Percentiles rank a stretch among this genome's conserved stretches.
phyloP scores from a whole-genome alignment of 2,888 invertebrate genomes.

The Teleiodes luculella region DNA sequence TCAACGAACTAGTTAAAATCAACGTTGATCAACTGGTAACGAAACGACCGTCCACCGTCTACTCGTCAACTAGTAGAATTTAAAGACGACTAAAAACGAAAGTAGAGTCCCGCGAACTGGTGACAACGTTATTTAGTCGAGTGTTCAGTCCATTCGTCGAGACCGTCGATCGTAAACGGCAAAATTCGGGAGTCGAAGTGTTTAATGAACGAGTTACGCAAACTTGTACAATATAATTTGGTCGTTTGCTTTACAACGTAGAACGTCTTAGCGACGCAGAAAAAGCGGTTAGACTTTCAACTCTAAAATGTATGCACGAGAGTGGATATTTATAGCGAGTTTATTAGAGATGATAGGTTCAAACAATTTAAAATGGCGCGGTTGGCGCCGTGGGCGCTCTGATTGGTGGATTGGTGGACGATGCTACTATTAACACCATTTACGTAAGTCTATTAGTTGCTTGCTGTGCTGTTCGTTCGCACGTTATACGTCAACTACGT shows the following conservation, averaged over 20 bases:
- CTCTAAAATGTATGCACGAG: background rate
- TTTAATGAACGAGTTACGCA: background rate
- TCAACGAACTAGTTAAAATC: slow-evolving; percentile 8
- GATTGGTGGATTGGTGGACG: background rate
- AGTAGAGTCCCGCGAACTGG: no score
- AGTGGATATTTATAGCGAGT: background rate
- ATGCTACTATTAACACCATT: no score
- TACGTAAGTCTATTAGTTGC: no score
- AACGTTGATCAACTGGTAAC: slow-evolving; percentile 2
- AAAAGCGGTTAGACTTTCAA: no score
- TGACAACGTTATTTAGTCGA: background rate
- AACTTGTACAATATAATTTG: background rate
- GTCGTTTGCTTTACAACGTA: background rate
- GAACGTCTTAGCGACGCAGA: no score
- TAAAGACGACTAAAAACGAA: background rate
- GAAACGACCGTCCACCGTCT: background rate
- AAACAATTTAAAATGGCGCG: background rate
- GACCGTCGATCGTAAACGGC: background rate
- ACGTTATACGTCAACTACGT: no score
- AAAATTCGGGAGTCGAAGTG: no score
- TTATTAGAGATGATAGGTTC: background rate
- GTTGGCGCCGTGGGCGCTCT: background rate
- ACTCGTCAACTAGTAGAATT: background rate
- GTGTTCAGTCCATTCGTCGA: background rate
- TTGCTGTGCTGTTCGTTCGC: no score